Evolutionary conservation across 1,140 invertebrate species (phyloP), one percentile per base, ranked within the genome.

Genomic region (Galleria mellonella): DNA sequence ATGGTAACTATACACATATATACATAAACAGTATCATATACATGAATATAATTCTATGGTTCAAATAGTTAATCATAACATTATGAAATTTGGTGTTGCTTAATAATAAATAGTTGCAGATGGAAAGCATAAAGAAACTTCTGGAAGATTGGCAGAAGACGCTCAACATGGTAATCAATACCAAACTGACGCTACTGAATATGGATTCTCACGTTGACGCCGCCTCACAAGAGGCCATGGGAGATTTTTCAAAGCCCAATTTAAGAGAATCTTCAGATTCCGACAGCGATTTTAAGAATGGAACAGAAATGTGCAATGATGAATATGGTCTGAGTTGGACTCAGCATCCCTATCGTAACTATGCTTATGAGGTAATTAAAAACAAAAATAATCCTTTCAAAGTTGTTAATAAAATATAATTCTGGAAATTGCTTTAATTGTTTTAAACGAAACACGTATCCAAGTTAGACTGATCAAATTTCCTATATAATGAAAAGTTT

Each of bases 61-160:
- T 32, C 30, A n/a, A 32, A 35, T 14, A 35, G 32, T 29, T 29
- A 29, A 29, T 9, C 4, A 5, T 29, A 29, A 29, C 4, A 29
- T 29, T 29, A 32, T n/a, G 9, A n/a, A 5, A 32, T 32, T n/a
- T 10, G 2, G 9, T 10, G 11, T 32, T 32, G 13, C 32, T 14
- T 11, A 12, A 45, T 10, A 27, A 9, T n/a, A n/a, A n/a, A n/a
- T n/a, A n/a, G n/a, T 70, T 73, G 32, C 29, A 84, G 74, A 79
- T 81, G 62, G 71, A 78, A 13, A 65, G 47, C 38, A 71, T 79
- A 29, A 83, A 79, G 32, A 77, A 79, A 45, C 40, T 79, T 2
- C 43, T 84, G 41, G 76, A 83, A 40, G 70, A 74, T 30, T 84
- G 81, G 81, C 71, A 84, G 37, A 75, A 73, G 36, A 62, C 64